Conservation (phyloP, 2,113 vertebrate genomes). For the Gasterosteus aculeatus region DNA sequence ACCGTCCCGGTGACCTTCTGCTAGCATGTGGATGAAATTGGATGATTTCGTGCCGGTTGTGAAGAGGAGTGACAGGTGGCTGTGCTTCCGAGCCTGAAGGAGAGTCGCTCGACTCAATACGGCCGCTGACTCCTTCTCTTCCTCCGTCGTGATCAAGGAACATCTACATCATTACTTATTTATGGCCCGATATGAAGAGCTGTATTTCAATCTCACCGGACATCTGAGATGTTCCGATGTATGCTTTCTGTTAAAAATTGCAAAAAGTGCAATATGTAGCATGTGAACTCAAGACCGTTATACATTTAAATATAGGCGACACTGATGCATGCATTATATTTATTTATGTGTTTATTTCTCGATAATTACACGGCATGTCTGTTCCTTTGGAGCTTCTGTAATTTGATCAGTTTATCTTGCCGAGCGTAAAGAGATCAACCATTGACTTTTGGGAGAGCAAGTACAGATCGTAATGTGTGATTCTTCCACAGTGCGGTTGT, state of each 20-base stretch:
- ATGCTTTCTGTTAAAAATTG: constrained; percentile 48
- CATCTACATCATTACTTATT: constrained; percentile 77
- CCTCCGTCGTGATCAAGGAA: constrained; percentile 65
- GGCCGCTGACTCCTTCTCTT: constrained; percentile 45
- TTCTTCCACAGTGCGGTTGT: constrained; percentile 1
- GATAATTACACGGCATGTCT: constrained; percentile 35
- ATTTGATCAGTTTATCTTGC: constrained; percentile 27
- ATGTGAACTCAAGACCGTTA: constrained; percentile 27
- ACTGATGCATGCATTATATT: constrained; percentile 47
- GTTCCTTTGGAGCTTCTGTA: constrained; percentile 21
- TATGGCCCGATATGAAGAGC: constrained; percentile 61
- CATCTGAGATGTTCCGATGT: constrained; percentile 52
- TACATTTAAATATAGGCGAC: constrained; percentile 34
- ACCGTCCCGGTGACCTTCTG: constrained; percentile 77
- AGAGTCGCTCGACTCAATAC: constrained; percentile 66
- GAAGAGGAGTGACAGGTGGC: constrained; percentile 82
- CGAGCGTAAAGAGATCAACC: constrained; percentile 1
- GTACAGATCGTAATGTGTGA: neutral
- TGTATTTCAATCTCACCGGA: constrained; percentile 65
- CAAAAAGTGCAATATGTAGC: constrained; percentile 41
- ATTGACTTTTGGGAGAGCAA: constrained; percentile 8
- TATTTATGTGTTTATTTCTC: constrained; percentile 53
- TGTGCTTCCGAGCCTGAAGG: constrained; percentile 76
- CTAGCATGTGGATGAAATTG: constrained; percentile 72
- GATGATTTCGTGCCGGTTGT: constrained; percentile 77